These are phyloP conservation scores for Lepetodrilus schrolli DNA, from an alignment of 2,888 invertebrate genomes.

Conservation along the genomic window DNA sequence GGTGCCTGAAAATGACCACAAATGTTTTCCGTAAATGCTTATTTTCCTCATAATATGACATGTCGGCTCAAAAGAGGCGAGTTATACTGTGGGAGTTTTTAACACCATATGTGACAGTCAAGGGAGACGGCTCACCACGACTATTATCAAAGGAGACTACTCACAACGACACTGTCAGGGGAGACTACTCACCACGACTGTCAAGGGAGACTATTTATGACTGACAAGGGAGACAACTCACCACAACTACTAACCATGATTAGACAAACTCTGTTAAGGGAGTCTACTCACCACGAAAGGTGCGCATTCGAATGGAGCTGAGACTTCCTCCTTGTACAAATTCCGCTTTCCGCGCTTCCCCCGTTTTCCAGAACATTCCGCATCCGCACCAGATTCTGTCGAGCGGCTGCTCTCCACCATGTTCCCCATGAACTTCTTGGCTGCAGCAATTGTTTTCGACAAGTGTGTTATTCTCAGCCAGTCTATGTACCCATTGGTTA, in stretches of 20 bases:
- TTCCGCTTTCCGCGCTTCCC: constrained; percentile 2
- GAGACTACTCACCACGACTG: background rate
- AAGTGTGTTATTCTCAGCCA: background rate
- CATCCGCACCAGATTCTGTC: background rate
- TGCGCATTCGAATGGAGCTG: constrained; percentile 34
- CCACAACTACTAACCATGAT: background rate
- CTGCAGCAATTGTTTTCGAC: constrained; percentile 25
- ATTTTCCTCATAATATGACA: no score
- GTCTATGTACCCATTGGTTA: background rate
- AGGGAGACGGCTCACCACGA: no score
- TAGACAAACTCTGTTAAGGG: no score
- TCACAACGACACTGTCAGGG: background rate
- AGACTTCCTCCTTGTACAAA: constrained; percentile 21
- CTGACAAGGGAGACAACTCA: background rate
- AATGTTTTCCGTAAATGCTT: no score
- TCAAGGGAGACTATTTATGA: no score
- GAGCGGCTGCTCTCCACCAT: constrained; percentile 10
- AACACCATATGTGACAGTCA: no score
- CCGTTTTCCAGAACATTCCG: constrained; percentile 10
- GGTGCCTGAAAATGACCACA: no score
- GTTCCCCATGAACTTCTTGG: constrained; percentile 29
- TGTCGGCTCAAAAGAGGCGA: no score
- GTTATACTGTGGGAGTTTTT: no score
- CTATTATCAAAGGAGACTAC: no score
- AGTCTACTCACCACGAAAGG: constrained; percentile 31